Conservation (phyloP, 2,113 vertebrate species). For the Mirza zaza region DNA sequence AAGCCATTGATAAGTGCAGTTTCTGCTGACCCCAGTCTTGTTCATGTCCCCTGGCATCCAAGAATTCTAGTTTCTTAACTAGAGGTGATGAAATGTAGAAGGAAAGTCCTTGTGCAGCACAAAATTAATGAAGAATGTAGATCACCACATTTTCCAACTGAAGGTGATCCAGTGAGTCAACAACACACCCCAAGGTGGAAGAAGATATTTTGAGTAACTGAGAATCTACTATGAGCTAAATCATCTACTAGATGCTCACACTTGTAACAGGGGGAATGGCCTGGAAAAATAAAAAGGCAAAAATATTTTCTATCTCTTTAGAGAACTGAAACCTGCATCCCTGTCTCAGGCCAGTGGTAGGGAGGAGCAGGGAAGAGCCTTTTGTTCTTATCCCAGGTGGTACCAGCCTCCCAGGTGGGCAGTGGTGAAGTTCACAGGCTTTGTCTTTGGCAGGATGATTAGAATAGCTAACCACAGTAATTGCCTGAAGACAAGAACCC, state of each 20-base stretch:
- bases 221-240: not conserved
- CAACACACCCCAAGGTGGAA: not conserved
- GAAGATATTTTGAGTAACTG: not conserved
- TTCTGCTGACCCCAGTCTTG: not conserved
- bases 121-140: not conserved
- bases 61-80: not conserved
- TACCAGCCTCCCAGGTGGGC: too few relatives aligned
- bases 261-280: too few relatives aligned
- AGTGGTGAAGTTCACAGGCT: too few relatives aligned
- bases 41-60: not conserved
- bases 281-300: too few relatives aligned
- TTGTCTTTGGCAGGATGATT: too few relatives aligned
- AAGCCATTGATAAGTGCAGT: fast-evolving
- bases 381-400: too few relatives aligned
- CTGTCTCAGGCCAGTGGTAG: too few relatives aligned
- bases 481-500: too few relatives aligned
- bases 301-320: too few relatives aligned
- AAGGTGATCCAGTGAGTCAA: not conserved
- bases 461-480: too few relatives aligned
- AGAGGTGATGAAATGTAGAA: not conserved
- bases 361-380: too few relatives aligned
- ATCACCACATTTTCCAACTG: not conserved
- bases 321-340: too few relatives aligned
- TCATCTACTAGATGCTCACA: not conserved
- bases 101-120: not conserved